These are phyloP conservation scores for Montifringilla adamsi DNA, from an alignment of 2,113 vertebrate genomes.

Conservation along the genomic window DNA sequence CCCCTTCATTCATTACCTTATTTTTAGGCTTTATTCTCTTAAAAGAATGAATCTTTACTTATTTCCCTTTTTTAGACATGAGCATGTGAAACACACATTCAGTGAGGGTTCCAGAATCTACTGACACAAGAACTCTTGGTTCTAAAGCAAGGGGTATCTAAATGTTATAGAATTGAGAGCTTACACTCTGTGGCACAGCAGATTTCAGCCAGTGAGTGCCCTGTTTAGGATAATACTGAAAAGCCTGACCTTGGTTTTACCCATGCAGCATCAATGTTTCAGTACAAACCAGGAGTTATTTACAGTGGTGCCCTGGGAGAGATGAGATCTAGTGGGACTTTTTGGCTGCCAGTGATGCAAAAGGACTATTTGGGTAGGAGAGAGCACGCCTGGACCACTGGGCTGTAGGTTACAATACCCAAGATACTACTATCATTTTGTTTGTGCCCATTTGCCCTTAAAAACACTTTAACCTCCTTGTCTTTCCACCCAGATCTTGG, in stretches of 20 bases:
- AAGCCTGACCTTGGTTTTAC: constrained; percentile 26
- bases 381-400: background rate
- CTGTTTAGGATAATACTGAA: background rate
- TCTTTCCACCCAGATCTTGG: background rate
- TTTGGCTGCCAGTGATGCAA: constrained; percentile 7
- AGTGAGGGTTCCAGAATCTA: background rate
- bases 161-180: background rate
- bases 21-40: background rate
- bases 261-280: background rate
- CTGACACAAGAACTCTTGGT: background rate
- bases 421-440: background rate
- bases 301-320: background rate
- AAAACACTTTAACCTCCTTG: constrained; percentile 18
- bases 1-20: background rate
- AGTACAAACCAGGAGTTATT: constrained; percentile 2
- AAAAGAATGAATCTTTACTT: background rate
- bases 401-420: constrained; percentile 14
- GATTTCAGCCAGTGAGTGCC: background rate
- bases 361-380: background rate
- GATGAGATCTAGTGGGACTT: background rate
- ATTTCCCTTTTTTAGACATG: background rate
- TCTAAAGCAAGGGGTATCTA: background rate
- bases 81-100: background rate
- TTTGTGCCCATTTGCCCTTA: background rate
- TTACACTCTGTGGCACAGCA: background rate